Conservation (phyloP, 2,888 invertebrate species). For the Cinara cedri region DNA sequence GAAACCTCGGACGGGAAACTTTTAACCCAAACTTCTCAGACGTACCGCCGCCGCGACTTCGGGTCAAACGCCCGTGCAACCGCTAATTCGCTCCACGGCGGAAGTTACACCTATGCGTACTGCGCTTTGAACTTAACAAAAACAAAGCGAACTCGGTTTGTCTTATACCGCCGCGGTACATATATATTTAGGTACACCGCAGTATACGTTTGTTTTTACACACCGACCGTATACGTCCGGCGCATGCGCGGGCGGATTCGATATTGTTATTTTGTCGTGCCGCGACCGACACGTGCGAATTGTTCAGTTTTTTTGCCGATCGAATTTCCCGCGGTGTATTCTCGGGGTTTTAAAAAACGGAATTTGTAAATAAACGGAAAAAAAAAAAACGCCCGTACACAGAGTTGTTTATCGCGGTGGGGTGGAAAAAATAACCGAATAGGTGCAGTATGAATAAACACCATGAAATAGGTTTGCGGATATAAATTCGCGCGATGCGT, state of each 20-base stretch:
- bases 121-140: background rate
- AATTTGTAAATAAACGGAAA: too few relatives aligned
- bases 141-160: background rate
- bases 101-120: too few relatives aligned
- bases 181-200: background rate
- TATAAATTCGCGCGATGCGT: background rate
- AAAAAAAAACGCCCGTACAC: too few relatives aligned
- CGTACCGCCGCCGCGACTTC: background rate
- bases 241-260: too few relatives aligned
- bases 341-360: too few relatives aligned
- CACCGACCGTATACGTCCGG: too few relatives aligned
- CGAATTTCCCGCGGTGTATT: too few relatives aligned
- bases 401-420: background rate
- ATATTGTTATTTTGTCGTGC: too few relatives aligned
- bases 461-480: background rate
- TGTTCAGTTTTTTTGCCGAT: too few relatives aligned
- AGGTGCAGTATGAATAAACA: background rate
- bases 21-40: slow-evolving; percentile 45
- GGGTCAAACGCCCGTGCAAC: slow-evolving; percentile 6
- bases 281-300: too few relatives aligned
- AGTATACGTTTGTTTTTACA: too few relatives aligned
- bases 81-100: slow-evolving; percentile 12
- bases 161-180: background rate
- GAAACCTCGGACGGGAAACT: slow-evolving; percentile 12
- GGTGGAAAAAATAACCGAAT: background rate